phyloP scores from a whole-genome alignment of 2,888 invertebrate species.

The Xylota segnis region DNA sequence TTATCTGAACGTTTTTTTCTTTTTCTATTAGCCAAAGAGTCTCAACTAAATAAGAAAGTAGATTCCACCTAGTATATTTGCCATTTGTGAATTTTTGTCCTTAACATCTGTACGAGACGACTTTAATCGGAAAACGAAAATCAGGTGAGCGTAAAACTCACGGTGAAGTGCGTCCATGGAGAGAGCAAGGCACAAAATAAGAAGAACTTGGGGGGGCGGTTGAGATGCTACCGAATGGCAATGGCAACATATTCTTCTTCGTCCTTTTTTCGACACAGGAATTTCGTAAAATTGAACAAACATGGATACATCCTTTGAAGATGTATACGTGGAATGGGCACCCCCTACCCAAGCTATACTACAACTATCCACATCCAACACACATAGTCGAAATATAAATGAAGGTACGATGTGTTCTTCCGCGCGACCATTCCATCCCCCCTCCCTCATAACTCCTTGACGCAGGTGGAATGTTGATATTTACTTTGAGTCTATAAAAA shows the following conservation, averaged over 20 bases:
- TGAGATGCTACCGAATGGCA: conserved; percentile 51
- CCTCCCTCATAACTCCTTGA: conserved; percentile 75
- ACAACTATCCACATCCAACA: conserved; percentile 72
- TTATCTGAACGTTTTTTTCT: background rate
- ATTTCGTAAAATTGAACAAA: conserved; percentile 75
- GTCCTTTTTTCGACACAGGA: conserved; percentile 58
- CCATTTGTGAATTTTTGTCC: conserved; percentile 61
- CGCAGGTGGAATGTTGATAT: conserved; percentile 77
- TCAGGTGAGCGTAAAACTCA: conserved; percentile 76
- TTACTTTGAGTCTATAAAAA: conserved; percentile 77
- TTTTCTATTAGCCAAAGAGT: background rate
- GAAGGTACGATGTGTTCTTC: conserved; percentile 62
- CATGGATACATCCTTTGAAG: conserved; percentile 73
- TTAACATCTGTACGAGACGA: conserved; percentile 59
- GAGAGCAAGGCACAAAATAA: conserved; percentile 62
- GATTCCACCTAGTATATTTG: conserved; percentile 24
- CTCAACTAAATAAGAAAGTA: conserved; percentile 13
- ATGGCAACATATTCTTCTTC: conserved; percentile 70
- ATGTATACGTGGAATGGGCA: conserved; percentile 46
- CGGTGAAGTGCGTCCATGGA: conserved; percentile 74
- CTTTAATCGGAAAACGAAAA: conserved; percentile 76
- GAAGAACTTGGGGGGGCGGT: conserved; percentile 1
- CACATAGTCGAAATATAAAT: conserved; percentile 64
- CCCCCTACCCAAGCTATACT: conserved; percentile 15
- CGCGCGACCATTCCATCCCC: conserved; percentile 46